Conservation (phyloP, 2,797 vertebrate genomes). For the Spinibarbus caldwelli region DNA sequence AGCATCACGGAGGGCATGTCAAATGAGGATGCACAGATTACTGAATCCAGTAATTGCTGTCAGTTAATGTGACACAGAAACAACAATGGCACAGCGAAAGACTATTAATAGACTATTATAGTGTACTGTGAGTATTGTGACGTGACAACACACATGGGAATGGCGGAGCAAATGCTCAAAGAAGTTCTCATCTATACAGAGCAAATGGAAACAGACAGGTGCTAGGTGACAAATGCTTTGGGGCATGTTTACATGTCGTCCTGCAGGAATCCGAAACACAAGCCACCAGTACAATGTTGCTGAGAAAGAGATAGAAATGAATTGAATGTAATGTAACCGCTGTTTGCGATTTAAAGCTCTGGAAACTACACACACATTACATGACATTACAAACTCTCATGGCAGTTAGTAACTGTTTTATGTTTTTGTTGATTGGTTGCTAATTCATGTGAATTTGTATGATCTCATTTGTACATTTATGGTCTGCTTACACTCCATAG, state of each 20-base stretch:
- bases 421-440: neutral
- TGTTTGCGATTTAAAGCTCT: neutral
- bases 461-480: neutral
- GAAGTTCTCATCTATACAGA: neutral
- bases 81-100: constrained; percentile 18
- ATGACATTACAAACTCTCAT: neutral
- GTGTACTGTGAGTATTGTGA: neutral
- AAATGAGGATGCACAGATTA: constrained; percentile 20
- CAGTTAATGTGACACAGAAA: neutral
- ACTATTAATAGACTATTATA: neutral
- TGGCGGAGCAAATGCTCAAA: neutral
- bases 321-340: neutral
- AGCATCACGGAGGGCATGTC: constrained; percentile 18
- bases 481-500: neutral
- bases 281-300: neutral
- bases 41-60: constrained; percentile 20
- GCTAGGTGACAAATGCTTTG: neutral
- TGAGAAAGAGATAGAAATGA: neutral
- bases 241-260: neutral
- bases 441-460: neutral
- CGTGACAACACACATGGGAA: neutral
- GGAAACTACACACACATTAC: neutral
- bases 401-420: neutral
- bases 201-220: constrained; percentile 13
- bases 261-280: neutral